Base-by-base conservation (phyloP, 2,113 vertebrate genomes). In the Polyodon spathula region DNA sequence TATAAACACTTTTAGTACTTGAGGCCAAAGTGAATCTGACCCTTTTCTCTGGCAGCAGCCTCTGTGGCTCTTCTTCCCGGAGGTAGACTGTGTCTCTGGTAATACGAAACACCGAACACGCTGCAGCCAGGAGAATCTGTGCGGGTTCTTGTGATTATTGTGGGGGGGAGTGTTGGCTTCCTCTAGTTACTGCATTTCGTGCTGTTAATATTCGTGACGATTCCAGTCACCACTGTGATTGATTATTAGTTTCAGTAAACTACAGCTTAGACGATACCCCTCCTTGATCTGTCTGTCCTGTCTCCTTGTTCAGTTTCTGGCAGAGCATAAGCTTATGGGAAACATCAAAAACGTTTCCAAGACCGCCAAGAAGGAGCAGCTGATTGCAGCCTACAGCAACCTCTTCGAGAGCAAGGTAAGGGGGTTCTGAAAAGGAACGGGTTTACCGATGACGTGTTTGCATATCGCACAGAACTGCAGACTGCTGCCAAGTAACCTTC, bases 261-360 rank as follows among this genome's bases (percentile, higher is more conserved):
- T 27, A 1, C 27, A 27, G 27, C 27, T 2, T 27, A 27, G 27
- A 27, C 27, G 27, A 3, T 27, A 3, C 27, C 27, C 3, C 27
- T 27, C 27, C 2, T 6, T 63, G 43, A 63, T 68, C 2, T 27
- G 27, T 3, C 27, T 27, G 27, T 27, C 27, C 27, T 27, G 27
- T 66, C 12, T 27, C 43, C 71, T 72, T n/a, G n/a, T n/a, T 8
- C 73, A 98, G 95, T 98, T 97, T 77, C 92, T 97, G 64, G 84
- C 86, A 54, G 93, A 97, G 71, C 89, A 96, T 78, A 94, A 93
- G 59, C 81, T 97, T 67, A 68, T 95, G 66, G 94, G 95, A 77
- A 97, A 95, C 70, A 87, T 96, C 40, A 98, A 97, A 76, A 97
- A 93, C 75, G 93, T 97, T 60, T 87, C 90, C 0, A 97, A 97